phyloP scores from a whole-genome alignment of 2,888 invertebrate genomes.

The Dione juno region DNA sequence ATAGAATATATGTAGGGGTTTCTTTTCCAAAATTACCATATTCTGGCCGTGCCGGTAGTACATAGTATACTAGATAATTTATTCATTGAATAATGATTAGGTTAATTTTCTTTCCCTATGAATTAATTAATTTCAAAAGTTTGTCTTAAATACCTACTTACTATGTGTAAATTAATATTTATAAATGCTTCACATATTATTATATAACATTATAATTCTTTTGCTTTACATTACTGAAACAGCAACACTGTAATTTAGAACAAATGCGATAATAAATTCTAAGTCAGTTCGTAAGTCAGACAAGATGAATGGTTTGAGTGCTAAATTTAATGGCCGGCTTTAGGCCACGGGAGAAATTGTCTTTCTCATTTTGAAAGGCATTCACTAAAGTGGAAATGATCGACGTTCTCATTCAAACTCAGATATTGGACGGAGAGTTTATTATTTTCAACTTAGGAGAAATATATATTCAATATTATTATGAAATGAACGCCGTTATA shows the following conservation, averaged over 20 bases:
- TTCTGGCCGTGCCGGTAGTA: too few species aligned
- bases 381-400: conserved; percentile 49
- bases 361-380: conserved; percentile 45
- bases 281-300: conserved; percentile 46
- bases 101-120: background rate
- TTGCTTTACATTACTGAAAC: conserved; percentile 6
- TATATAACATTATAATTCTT: background rate
- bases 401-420: conserved; percentile 46
- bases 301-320: conserved; percentile 45
- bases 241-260: conserved; percentile 26
- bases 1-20: too few species aligned
- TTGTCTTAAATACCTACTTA: background rate
- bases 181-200: conserved; percentile 1
- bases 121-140: background rate
- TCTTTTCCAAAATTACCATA: too few species aligned
- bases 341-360: conserved; percentile 44
- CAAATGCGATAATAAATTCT: conserved; percentile 42
- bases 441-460: conserved; percentile 18
- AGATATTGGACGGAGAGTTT: conserved; percentile 34
- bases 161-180: background rate
- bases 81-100: background rate
- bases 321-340: conserved; percentile 45
- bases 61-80: too few species aligned
- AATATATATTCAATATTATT: conserved; percentile 7
- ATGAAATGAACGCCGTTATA: too few species aligned